Evolutionary conservation across 2,888 invertebrate species (phyloP).

Genomic region (Smittia aterrima): DNA sequence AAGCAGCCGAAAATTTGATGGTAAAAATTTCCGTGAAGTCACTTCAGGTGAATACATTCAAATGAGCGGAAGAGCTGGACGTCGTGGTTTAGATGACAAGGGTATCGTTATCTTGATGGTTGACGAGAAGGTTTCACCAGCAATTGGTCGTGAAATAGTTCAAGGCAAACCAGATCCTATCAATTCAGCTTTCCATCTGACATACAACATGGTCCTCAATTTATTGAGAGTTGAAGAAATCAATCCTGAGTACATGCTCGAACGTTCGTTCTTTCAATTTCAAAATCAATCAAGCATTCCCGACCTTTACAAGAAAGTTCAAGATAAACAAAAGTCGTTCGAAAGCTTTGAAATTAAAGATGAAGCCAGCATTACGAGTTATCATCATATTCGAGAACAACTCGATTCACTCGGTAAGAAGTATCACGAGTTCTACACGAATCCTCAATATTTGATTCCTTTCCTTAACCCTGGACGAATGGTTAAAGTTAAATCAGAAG

Average conservation of each 20-base stretch:
- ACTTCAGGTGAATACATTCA: constrained; percentile 99
- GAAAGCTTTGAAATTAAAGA: constrained; percentile 65
- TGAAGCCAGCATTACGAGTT: constrained; percentile 75
- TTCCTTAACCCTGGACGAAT: constrained; percentile 94
- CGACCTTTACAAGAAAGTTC: constrained; percentile 74
- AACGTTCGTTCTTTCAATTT: constrained; percentile 97
- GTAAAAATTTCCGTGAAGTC: constrained; percentile 90
- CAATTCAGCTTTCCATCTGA: constrained; percentile 98
- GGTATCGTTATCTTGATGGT: constrained; percentile 98
- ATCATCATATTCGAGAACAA: constrained; percentile 81
- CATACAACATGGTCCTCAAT: constrained; percentile 99
- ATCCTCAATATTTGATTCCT: constrained; percentile 84
- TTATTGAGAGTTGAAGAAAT: constrained; percentile 96
- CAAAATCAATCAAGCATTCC: constrained; percentile 97
- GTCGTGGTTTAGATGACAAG: constrained; percentile 94
- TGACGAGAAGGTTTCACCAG: constrained; percentile 89
- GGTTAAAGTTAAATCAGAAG: constrained; percentile 83
- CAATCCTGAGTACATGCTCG: constrained; percentile 98
- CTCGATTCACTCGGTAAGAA: constrained; percentile 70
- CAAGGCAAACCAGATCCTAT: constrained; percentile 94
- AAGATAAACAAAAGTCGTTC: constrained; percentile 64
- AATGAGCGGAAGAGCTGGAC: constrained; percentile 98
- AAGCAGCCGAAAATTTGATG: constrained; percentile 93
- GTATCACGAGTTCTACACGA: constrained; percentile 76
- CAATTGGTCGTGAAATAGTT: constrained; percentile 71